Conservation (phyloP, 2,888 invertebrate genomes). For the Diaphora mendica region DNA sequence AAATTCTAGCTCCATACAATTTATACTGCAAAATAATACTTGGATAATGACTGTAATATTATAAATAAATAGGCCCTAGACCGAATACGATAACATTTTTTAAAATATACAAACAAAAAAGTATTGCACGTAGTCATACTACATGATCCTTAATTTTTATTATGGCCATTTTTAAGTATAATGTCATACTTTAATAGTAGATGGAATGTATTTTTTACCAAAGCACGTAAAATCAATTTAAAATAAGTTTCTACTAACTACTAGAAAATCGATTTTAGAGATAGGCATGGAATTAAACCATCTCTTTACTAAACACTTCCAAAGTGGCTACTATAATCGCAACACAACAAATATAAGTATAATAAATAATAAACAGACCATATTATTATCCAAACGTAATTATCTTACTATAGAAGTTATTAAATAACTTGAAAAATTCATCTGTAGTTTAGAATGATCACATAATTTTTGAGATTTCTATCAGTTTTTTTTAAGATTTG, state of each 20-base stretch:
- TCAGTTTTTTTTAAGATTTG: neutral
- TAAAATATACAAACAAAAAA: neutral
- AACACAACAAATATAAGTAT: neutral
- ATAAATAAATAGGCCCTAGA: constrained; percentile 5
- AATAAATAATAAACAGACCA: neutral
- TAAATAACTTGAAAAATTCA: neutral
- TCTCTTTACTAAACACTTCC: neutral
- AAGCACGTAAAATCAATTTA: neutral
- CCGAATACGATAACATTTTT: neutral
- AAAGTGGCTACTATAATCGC: neutral
- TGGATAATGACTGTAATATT: constrained; percentile 22
- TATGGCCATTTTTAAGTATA: constrained; percentile 18
- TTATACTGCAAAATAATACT: constrained; percentile 30
- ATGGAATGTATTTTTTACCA: neutral
- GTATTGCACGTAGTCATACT: neutral
- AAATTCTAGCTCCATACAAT: constrained; percentile 12
- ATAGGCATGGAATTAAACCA: neutral
- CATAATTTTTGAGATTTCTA: neutral
- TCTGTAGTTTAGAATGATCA: neutral
- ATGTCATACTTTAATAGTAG: constrained; percentile 12
- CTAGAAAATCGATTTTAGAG: neutral
- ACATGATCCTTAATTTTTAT: constrained; percentile 12
- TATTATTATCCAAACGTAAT: neutral
- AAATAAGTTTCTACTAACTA: neutral
- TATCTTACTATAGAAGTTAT: neutral